Evolutionary conservation across 2,797 vertebrate species (phyloP).

Genomic region (Amniataba percoides): DNA sequence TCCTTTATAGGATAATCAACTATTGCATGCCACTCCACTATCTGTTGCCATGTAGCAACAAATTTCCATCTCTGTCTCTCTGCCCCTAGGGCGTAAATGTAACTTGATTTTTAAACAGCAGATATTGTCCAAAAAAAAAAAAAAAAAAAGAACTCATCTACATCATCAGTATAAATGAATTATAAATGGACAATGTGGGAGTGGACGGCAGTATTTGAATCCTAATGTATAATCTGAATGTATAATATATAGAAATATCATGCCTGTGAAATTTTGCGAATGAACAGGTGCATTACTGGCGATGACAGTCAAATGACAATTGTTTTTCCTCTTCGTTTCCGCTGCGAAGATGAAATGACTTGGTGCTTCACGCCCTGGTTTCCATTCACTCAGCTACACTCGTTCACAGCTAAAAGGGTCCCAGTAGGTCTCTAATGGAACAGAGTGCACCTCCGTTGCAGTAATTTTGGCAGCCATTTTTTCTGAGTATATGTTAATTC

Average conservation of each 20-base stretch:
- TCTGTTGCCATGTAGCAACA: conserved; percentile 17
- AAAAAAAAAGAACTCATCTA: conserved; percentile 25
- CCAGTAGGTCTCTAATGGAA: conserved; percentile 27
- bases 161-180: conserved; percentile 35
- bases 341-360: conserved; percentile 2
- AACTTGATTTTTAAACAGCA: conserved; percentile 36
- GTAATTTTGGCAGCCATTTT: not conserved
- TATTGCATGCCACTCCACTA: not conserved
- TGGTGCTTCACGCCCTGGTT: conserved; percentile 4
- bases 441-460: not conserved
- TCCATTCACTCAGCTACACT: conserved; percentile 8
- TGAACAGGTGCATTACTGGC: conserved; percentile 18
- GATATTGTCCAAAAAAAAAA: too few species aligned
- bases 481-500: not conserved
- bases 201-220: conserved; percentile 28
- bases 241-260: conserved; percentile 17
- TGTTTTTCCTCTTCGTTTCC: conserved; percentile 6
- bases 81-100: conserved; percentile 16
- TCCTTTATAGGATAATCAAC: conserved; percentile 7
- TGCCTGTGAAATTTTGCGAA: not conserved
- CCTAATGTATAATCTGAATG: conserved; percentile 14
- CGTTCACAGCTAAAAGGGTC: conserved; percentile 9
- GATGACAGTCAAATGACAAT: conserved; percentile 13
- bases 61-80: conserved; percentile 27
- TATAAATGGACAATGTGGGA: conserved; percentile 19